Evolutionary conservation across 2,113 vertebrate species (phyloP), one percentile per base, ranked within the genome.

Genomic region (Cephalopholis sonnerati): DNA sequence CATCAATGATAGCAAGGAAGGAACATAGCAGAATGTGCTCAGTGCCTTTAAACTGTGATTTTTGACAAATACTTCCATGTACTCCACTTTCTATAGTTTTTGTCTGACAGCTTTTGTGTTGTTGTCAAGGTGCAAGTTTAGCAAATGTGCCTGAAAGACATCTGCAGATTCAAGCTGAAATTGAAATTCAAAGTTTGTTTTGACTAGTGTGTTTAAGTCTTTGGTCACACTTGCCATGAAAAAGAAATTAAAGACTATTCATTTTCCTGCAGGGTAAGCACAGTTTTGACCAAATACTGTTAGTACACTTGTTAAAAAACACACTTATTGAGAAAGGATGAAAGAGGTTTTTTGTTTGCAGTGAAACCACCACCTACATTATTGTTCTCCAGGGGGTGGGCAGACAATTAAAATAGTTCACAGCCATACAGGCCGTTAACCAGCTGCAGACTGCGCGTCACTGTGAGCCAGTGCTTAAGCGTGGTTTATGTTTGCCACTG

Each of bases 1-100:
- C 88, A 76, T 89, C 87, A 77, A 72, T 76, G 77, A 88, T 62
- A 78, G 75, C 50, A 27, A 68, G 53, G 75, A 70, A 65, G 32
- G 65, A 71, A 39, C 24, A 48, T n/a, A 57, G 61, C 50, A 68
- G 15, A 69, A 29, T 62, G 83, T 77, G 67, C 61, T 86, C 48
- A 64, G 75, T 51, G 74, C 22, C 62, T 82, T 74, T 85, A 29
- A 83, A 53, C 29, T 44, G 44, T 16, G 57, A 79, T 29, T 74
- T 66, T 15, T 65, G 55, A 73, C 39, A 72, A 32, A 8, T 70
- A 44, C 16, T 54, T 62, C 22, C 41, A 51, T 18, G 25, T 78
- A 74, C 46, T 73, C 11, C 11, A 18, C 22, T 67, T 51, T 41
- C 24, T 39, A 51, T 3, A 10, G 41, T 41, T 57, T 59, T 57